Conservation (phyloP, 2,113 vertebrate species). For the Pimephales promelas region DNA sequence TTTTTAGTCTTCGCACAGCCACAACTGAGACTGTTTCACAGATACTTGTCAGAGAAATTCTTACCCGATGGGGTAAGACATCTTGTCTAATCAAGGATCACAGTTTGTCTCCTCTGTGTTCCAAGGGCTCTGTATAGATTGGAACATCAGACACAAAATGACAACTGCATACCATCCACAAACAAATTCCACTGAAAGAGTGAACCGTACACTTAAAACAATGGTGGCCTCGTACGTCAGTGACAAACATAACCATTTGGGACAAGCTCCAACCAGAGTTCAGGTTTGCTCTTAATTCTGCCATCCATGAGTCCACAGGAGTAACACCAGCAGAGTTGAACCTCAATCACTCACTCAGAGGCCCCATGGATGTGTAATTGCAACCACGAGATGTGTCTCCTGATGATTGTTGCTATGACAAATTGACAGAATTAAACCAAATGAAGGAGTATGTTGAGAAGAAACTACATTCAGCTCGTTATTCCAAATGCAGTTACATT, state of each 20-base stretch:
- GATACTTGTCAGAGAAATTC: background rate
- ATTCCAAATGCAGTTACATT: no score
- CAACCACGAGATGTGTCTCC: background rate
- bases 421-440: no score
- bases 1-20: constrained; percentile 12
- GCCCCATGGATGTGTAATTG: background rate
- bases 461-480: no score
- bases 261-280: background rate
- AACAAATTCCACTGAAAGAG: background rate
- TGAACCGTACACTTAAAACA: background rate
- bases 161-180: background rate
- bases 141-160: background rate
- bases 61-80: background rate
- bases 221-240: background rate
- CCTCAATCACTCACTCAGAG: background rate
- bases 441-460: no score
- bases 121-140: background rate
- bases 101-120: background rate
- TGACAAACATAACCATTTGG: background rate
- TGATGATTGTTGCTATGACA: no score
- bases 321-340: background rate
- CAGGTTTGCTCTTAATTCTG: constrained; percentile 2
- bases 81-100: background rate
- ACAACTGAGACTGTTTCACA: background rate
- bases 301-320: background rate